Evolutionary conservation across 2,888 invertebrate genomes (phyloP).

Genomic region (Allolobophora icterica): DNA sequence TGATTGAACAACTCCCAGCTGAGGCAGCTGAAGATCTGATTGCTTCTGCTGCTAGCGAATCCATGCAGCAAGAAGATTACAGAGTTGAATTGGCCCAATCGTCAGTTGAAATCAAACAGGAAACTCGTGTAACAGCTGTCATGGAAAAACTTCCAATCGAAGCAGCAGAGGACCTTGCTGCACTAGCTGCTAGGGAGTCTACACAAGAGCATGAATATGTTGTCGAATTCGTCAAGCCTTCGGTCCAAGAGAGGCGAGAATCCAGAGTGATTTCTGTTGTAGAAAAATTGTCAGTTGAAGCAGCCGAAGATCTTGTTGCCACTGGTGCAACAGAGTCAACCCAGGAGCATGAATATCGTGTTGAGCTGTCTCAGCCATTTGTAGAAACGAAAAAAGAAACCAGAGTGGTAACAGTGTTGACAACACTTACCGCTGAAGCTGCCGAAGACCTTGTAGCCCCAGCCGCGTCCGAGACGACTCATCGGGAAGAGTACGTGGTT

Average conservation of each 20-base stretch:
- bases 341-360: constrained; percentile 39
- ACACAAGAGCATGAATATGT: constrained; percentile 43
- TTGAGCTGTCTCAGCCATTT: constrained; percentile 34
- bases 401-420: constrained; percentile 13
- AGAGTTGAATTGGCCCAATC: constrained; percentile 34
- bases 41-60: constrained; percentile 37
- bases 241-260: constrained; percentile 36
- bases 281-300: background rate
- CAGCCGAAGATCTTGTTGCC: constrained; percentile 25
- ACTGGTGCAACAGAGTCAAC: constrained; percentile 41
- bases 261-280: constrained; percentile 32
- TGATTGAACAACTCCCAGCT: background rate
- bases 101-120: constrained; percentile 44
- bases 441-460: constrained; percentile 37
- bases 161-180: constrained; percentile 31
- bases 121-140: constrained; percentile 25
- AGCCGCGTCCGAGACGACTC: constrained; percentile 38
- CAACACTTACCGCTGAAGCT: constrained; percentile 42
- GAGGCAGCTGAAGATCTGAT: constrained; percentile 32
- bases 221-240: constrained; percentile 41
- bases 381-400: constrained; percentile 32
- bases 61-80: constrained; percentile 27
- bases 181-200: constrained; percentile 34
- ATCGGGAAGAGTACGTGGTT: constrained; percentile 44
- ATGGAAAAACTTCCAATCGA: constrained; percentile 4